Percentiles rank a stretch among this genome's conserved stretches.
phyloP scores from a whole-genome alignment of 2,797 vertebrate species.

The Phataginus tricuspis region DNA sequence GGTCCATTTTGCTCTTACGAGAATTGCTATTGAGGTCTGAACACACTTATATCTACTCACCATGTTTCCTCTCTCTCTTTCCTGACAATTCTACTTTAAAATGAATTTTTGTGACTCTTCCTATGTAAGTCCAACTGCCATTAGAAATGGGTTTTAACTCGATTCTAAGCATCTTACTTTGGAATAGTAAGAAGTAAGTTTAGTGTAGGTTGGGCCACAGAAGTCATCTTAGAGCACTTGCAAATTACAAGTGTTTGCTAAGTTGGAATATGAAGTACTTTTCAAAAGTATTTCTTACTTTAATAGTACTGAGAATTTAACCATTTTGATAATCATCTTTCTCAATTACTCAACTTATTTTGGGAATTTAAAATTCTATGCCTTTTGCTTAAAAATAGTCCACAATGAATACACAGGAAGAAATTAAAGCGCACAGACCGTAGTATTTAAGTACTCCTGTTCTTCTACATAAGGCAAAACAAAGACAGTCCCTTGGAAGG shows the following conservation, averaged over 20 bases:
- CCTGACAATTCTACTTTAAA: constrained; percentile 12
- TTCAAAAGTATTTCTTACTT: background rate
- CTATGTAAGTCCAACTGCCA: background rate
- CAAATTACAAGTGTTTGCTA: background rate
- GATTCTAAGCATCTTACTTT: background rate
- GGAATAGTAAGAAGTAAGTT: background rate
- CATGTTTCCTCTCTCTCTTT: background rate
- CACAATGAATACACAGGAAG: background rate
- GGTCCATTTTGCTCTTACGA: background rate
- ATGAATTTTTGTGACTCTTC: background rate
- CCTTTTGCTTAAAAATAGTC: background rate
- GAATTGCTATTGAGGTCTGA: background rate
- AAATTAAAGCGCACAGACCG: background rate
- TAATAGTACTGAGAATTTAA: background rate
- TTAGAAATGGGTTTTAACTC: background rate
- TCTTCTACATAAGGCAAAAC: background rate
- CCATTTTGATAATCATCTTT: constrained; percentile 5
- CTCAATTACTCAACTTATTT: constrained; percentile 9
- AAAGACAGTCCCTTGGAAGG: background rate
- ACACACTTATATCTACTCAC: background rate
- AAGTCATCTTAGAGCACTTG: background rate
- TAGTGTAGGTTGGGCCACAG: background rate
- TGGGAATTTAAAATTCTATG: background rate
- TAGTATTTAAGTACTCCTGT: background rate
- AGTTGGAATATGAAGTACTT: background rate